Percentiles rank a stretch among this genome's conserved stretches.
Conservation (phyloP, 2,797 vertebrate species). For the Phataginus tetradactyla region DNA sequence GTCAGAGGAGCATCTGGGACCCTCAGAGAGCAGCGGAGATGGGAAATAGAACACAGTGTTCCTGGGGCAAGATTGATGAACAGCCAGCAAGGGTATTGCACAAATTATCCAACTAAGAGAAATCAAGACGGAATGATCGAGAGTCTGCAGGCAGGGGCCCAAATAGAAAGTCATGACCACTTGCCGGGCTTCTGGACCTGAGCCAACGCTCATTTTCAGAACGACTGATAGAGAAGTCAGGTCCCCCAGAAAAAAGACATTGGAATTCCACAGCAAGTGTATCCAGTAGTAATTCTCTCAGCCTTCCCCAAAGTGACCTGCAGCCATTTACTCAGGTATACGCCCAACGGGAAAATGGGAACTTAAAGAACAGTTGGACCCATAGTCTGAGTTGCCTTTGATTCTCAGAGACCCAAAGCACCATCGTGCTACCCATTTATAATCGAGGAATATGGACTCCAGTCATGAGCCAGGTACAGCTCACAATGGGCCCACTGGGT, state of each 20-base stretch:
- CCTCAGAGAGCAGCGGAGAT: background rate
- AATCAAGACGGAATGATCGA: background rate
- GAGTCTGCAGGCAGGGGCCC: background rate
- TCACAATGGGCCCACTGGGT: background rate
- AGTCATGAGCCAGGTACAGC: background rate
- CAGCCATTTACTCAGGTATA: background rate
- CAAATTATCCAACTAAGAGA: background rate
- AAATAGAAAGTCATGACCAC: background rate
- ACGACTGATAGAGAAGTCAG: constrained; percentile 11
- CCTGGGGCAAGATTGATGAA: background rate
- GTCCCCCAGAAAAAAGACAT: background rate
- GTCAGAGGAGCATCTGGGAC: background rate
- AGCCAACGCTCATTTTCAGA: background rate
- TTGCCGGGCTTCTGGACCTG: background rate
- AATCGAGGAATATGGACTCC: background rate
- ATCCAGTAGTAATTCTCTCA: background rate
- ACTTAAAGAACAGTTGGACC: background rate
- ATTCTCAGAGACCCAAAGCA: background rate
- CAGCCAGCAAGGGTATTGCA: background rate
- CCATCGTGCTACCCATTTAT: background rate
- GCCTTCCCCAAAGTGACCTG: background rate
- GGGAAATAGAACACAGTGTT: background rate
- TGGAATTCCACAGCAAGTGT: background rate
- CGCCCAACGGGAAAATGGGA: background rate
- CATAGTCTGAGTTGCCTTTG: background rate